Conservation (phyloP, 2,888 invertebrate genomes). For the Hirtodrosophila confusa region DNA sequence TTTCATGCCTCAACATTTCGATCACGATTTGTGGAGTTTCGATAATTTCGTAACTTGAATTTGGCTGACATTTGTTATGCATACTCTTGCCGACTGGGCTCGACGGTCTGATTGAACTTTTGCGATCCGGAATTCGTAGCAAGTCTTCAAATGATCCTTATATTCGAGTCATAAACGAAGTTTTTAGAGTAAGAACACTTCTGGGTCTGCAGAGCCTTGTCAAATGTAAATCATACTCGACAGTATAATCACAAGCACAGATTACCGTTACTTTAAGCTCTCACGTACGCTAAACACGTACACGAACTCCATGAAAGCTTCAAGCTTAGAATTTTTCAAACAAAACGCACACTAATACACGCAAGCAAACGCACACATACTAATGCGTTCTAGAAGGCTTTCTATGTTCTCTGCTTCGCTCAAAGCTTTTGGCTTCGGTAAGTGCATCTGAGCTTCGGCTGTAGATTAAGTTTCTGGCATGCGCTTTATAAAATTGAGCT, state of each 20-base stretch:
- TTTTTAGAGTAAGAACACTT: too few relatives aligned
- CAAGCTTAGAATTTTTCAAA: background rate
- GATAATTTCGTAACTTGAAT: conserved; percentile 60
- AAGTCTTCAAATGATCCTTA: too few relatives aligned
- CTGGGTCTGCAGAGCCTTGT: too few relatives aligned
- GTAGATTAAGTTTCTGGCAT: too few relatives aligned
- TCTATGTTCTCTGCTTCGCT: too few relatives aligned
- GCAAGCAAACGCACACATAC: background rate
- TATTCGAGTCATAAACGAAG: too few relatives aligned
- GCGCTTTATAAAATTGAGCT: background rate
- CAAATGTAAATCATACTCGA: background rate
- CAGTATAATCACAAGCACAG: background rate
- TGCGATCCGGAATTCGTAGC: conserved; percentile 9
- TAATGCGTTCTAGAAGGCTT: background rate
- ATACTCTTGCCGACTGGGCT: conserved; percentile 15
- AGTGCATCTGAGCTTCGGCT: conserved; percentile 11
- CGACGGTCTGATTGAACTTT: conserved; percentile 28
- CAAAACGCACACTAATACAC: too few relatives aligned
- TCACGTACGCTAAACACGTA: background rate
- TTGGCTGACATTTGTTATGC: conserved; percentile 34
- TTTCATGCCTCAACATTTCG: conserved; percentile 58
- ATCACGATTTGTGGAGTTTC: conserved; percentile 51
- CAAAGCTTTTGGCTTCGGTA: too few relatives aligned
- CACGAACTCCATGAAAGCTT: background rate
- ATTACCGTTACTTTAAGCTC: conserved; percentile 12